Base-by-base conservation (phyloP, 2,113 vertebrate species). In the Struthidea cinerea region DNA sequence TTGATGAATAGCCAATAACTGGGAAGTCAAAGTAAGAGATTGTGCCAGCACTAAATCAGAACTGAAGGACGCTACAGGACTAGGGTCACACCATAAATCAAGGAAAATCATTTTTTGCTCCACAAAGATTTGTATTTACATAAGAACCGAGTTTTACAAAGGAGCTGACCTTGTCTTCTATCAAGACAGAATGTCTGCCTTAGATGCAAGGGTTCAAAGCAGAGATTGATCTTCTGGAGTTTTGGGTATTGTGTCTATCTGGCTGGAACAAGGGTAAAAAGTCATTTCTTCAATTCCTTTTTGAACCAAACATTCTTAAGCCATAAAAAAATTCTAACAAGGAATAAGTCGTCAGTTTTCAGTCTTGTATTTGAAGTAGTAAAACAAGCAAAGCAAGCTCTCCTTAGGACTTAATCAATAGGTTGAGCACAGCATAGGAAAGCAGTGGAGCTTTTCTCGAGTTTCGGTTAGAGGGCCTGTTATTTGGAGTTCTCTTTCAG, bases 41-140 rank as follows among this genome's bases (percentile, higher is more conserved):
- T 93, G 57, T 50, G 39, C 76, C 75, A 90, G 86, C 95, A 95
- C 78, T 97, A 97, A 97, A 97, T 97, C 95, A 97, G 76, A 91
- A 37, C 76, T 80, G 85, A 97, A 96, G 94, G 96, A 93, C 93
- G 92, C 59, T 64, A 46, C 71, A 96, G 65, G 75, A 96, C 86
- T 82, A 32, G 44, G 92, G 86, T 90, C 93, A 92, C 74, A 71
- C 59, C 20, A 37, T 97, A 97, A 96, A 97, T 97, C 83, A 93
- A 26, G 46, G 60, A 81, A 80, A 90, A 59, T 57, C 39, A 80
- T 94, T 93, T 53, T 88, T 93, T 90, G 37, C 74, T 95, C 82
- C 57, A 26, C 68, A 95, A 67, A 86, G 60, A 76, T 93, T 91
- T 96, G 89, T 92, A 96, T 96, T 96, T 97, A 94, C 84, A 93